Evolutionary conservation across 2,797 vertebrate genomes (phyloP).

Genomic region (Pipistrellus pygmaeus): DNA sequence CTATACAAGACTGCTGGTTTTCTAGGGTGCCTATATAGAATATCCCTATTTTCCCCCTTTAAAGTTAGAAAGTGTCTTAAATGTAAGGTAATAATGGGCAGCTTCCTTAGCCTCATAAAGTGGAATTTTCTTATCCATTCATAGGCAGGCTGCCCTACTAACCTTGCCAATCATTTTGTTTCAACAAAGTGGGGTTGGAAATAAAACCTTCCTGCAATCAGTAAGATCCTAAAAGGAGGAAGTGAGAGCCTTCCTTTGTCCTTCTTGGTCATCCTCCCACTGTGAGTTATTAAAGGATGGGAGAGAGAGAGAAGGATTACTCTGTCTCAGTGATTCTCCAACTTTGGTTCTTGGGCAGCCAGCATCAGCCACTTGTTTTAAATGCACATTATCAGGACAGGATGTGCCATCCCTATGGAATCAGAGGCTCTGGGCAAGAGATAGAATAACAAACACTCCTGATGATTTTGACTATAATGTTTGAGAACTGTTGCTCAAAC

Average conservation of each 20-base stretch:
- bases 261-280: too few species aligned
- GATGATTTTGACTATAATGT: neutral
- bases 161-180: neutral
- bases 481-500: neutral
- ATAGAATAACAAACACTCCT: neutral
- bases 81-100: neutral
- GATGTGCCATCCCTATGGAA: neutral
- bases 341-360: neutral
- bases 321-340: neutral
- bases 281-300: neutral
- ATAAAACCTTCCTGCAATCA: neutral
- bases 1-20: neutral
- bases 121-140: neutral
- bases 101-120: neutral
- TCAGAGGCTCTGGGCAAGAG: too few species aligned
- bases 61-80: neutral
- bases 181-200: too few species aligned
- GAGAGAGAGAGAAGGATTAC: neutral
- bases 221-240: neutral
- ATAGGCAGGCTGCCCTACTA: neutral
- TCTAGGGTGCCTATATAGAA: neutral
- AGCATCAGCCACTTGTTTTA: neutral
- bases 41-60: neutral
- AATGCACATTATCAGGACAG: neutral
- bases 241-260: fast-evolving